phyloP scores from a whole-genome alignment of 2,797 vertebrate genomes.

The Cossypha caffra region DNA sequence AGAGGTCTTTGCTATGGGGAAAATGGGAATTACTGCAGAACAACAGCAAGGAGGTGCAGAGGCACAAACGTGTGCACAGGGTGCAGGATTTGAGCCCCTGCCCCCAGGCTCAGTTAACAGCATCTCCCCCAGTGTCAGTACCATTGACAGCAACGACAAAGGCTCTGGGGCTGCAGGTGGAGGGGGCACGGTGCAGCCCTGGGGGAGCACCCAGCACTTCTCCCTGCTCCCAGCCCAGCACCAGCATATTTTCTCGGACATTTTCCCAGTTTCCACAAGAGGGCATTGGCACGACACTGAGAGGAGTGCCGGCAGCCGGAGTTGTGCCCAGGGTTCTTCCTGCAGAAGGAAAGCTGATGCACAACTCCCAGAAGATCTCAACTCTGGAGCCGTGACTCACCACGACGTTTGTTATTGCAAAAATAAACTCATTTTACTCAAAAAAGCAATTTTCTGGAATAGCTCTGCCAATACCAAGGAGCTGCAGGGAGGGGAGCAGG shows the following conservation, averaged over 20 bases:
- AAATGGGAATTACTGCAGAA: background rate
- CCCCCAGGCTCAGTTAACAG: background rate
- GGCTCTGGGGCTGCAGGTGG: background rate
- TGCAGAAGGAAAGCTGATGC: background rate
- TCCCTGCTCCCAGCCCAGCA: background rate
- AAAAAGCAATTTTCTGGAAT: background rate
- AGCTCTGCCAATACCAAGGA: background rate
- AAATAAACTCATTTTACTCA: background rate
- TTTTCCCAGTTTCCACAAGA: conserved; percentile 62
- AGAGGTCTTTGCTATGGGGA: background rate
- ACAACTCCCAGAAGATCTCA: background rate
- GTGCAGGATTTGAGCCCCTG: background rate
- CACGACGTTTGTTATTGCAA: background rate
- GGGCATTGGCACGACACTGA: conserved; percentile 51
- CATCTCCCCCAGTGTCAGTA: background rate
- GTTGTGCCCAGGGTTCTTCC: fast-evolving
- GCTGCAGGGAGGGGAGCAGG: fast-evolving
- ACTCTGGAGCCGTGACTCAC: background rate
- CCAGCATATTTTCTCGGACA: background rate
- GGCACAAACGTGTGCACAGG: background rate
- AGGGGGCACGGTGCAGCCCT: fast-evolving
- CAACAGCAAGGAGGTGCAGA: background rate
- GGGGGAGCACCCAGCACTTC: background rate
- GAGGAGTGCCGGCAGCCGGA: background rate
- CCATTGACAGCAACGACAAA: background rate